Percentiles rank a stretch among this genome's conserved stretches.
phyloP scores from a whole-genome alignment of 1,140 invertebrate genomes.

The Rhagoletis pomonella region DNA sequence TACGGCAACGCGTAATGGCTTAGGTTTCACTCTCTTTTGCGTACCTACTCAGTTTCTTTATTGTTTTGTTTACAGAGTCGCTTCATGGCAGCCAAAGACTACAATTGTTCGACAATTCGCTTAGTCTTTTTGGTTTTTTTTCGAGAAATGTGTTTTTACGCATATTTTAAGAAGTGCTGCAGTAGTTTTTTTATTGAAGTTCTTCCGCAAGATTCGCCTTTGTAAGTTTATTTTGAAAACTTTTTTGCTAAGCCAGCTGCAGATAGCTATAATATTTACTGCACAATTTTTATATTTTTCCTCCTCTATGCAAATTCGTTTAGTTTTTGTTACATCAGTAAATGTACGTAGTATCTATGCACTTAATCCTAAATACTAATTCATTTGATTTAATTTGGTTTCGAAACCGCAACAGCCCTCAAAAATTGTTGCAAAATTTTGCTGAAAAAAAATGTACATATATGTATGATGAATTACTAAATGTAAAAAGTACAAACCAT shows the following conservation, averaged over 20 bases:
- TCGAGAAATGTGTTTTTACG: not conserved
- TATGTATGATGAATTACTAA: too few relatives aligned
- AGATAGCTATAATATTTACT: not conserved
- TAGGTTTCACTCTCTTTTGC: not conserved
- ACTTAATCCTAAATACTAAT: too few relatives aligned
- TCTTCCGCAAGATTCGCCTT: not conserved
- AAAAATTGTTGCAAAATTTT: too few relatives aligned
- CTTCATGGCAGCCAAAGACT: not conserved
- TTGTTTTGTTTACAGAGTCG: conserved; percentile 22
- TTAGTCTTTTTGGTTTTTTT: not conserved
- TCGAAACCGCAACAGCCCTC: too few relatives aligned
- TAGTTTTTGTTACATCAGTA: not conserved
- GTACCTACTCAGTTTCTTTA: not conserved
- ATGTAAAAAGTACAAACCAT: too few relatives aligned
- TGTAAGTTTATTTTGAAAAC: too few relatives aligned
- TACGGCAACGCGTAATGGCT: not conserved
- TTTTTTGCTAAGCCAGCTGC: not conserved
- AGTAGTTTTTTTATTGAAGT: not conserved
- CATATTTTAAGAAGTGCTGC: not conserved
- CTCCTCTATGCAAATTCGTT: conserved; percentile 3
- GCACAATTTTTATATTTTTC: not conserved
- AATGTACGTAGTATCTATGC: too few relatives aligned
- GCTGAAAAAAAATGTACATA: too few relatives aligned
- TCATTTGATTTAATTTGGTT: too few relatives aligned
- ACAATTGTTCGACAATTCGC: not conserved